Evolutionary conservation across 2,797 vertebrate genomes (phyloP).

Genomic region (Australoheros facetus): DNA sequence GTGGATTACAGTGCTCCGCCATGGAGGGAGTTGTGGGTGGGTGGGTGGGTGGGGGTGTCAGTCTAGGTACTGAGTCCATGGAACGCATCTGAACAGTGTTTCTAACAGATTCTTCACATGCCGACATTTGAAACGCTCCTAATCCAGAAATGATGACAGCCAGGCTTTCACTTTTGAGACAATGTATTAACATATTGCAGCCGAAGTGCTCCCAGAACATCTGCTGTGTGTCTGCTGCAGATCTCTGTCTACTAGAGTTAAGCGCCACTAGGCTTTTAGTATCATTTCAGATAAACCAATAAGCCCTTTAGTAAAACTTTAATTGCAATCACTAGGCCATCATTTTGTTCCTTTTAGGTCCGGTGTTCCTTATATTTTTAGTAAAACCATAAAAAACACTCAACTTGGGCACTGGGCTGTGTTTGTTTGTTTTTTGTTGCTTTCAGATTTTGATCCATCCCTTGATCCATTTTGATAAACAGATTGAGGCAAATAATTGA

Average conservation of each 20-base stretch:
- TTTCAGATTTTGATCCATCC: neutral
- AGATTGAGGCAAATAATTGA: neutral
- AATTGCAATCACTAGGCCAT: neutral
- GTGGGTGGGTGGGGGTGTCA: neutral
- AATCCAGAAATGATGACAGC: slow-evolving; percentile 6
- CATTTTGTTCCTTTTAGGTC: neutral
- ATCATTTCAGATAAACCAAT: neutral
- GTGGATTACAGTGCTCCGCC: slow-evolving; percentile 2
- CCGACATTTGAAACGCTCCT: neutral
- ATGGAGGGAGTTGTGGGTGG: neutral
- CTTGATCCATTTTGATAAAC: neutral
- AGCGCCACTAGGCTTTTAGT: neutral
- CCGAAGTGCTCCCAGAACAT: slow-evolving; percentile 1
- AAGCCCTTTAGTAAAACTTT: neutral
- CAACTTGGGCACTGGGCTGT: neutral
- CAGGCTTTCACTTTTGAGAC: slow-evolving; percentile 4
- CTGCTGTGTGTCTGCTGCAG: neutral
- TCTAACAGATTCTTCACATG: neutral
- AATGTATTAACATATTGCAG: neutral
- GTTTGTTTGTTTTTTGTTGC: neutral
- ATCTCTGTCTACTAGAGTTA: neutral
- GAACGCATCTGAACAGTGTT: neutral
- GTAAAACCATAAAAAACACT: neutral
- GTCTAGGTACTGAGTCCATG: neutral
- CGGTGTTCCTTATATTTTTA: neutral